Evolutionary conservation across 1,140 invertebrate species (phyloP), one percentile per base, ranked within the genome.

Genomic region (Melipona quadrifasciata): DNA sequence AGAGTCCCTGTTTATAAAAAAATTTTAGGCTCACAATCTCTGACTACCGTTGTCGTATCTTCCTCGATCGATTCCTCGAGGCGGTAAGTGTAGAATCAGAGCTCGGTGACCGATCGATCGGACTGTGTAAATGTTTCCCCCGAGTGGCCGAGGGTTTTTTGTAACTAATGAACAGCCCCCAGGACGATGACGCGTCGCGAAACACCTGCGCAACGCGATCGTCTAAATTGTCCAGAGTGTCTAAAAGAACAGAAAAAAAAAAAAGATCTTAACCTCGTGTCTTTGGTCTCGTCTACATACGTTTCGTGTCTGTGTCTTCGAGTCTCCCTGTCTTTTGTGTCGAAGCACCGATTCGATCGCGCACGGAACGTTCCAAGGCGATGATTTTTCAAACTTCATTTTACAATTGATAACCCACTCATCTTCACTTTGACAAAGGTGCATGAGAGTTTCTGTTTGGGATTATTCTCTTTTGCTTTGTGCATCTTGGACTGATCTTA

Each of bases 61-160:
- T 82, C 65, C 21, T 39, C 58, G 71, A 67, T 64, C 78, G 74
- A 85, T 86, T 79, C 72, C 75, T 65, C 73, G 31, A 85, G 64
- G 80, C 72, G 87, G 87, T 88, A 88, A 88, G 87, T 88, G 83
- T 51, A 64, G 31, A 58, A 51, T 51, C 70, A 64, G 71, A 82
- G 65, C 57, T 75, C 72, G 65, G 78, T 88, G 83, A 70, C 76
- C 87, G 80, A 88, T 88, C 79, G 87, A 86, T 88, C 87, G 76
- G 80, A 83, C 72, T 77, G 74, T 83, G 82, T 83, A 83, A 89
- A 77, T 73, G 82, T 86, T 65, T 61, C 68, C 78, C 75, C 76
- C 80, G 76, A 80, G 80, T 90, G 86, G 83, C 82, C 86, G 86
- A 89, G 82, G 74, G 81, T 90, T 85, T 84, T 75, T 73, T 80